Conservation (phyloP, 2,113 vertebrate genomes). For the Manacus vitellinus region DNA sequence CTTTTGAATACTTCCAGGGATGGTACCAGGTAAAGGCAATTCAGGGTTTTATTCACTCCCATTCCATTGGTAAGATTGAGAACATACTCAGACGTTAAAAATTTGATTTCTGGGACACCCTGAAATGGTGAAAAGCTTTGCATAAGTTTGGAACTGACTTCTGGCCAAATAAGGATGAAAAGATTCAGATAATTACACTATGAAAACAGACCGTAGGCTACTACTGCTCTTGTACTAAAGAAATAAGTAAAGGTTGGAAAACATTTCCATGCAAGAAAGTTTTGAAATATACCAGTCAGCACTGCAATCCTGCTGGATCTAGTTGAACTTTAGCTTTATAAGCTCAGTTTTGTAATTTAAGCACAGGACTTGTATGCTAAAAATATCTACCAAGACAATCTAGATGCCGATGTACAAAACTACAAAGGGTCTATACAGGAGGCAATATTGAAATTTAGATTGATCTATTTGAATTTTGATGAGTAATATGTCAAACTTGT, state of each 20-base stretch:
- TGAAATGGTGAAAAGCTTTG: background rate
- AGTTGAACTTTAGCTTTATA: background rate
- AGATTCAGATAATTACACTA: background rate
- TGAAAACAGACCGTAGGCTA: background rate
- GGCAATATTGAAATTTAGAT: background rate
- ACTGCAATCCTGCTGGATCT: background rate
- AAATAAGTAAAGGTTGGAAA: background rate
- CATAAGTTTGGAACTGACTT: background rate
- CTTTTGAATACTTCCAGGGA: background rate
- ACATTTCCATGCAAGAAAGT: background rate
- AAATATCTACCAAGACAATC: background rate
- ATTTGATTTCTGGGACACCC: background rate
- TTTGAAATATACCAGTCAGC: background rate
- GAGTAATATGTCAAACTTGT: background rate
- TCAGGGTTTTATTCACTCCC: background rate
- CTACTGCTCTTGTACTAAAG: background rate
- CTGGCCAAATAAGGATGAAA: background rate
- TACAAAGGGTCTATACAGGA: background rate
- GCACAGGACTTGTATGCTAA: background rate
- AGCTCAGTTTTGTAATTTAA: background rate
- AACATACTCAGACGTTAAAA: background rate
- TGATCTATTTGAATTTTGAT: background rate
- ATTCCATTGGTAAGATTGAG: background rate
- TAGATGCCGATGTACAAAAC: background rate
- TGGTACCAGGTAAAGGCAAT: background rate